Conservation (phyloP, 2,888 invertebrate species). For the Isoperla grammatica region DNA sequence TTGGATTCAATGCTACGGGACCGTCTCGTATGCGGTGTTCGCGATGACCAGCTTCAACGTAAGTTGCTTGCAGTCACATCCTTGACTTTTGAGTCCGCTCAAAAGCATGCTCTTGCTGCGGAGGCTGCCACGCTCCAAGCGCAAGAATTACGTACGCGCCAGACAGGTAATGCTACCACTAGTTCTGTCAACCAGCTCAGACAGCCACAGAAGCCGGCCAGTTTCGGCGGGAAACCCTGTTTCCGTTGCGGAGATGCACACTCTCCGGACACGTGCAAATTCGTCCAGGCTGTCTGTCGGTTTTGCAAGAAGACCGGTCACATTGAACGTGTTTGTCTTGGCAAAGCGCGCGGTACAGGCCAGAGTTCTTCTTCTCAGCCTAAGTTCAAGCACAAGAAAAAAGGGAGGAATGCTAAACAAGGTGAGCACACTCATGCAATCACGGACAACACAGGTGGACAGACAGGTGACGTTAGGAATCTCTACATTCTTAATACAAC, state of each 20-base stretch:
- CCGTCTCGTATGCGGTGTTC: slow-evolving; percentile 11
- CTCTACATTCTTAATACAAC: too few relatives aligned
- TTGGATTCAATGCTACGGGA: slow-evolving; percentile 14
- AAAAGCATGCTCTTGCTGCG: not conserved
- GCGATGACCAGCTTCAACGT: slow-evolving; percentile 7
- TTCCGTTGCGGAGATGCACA: not conserved
- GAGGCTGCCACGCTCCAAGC: not conserved
- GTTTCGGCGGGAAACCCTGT: not conserved
- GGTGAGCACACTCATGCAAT: not conserved
- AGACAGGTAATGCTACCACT: not conserved
- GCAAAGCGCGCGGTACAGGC: not conserved
- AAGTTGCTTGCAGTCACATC: slow-evolving; percentile 2
- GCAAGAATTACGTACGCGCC: not conserved
- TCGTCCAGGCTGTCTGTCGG: not conserved
- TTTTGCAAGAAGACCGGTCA: slow-evolving; percentile 6
- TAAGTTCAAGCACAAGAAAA: too few relatives aligned
- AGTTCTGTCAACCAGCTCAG: not conserved
- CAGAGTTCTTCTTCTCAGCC: too few relatives aligned
- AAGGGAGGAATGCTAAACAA: not conserved
- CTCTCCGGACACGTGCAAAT: not conserved
- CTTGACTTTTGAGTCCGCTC: slow-evolving; percentile 1
- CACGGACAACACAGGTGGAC: not conserved
- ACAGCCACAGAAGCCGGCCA: not conserved
- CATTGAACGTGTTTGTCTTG: not conserved
- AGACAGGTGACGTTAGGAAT: too few relatives aligned